Percentiles rank a stretch among this genome's conserved stretches.
phyloP scores from a whole-genome alignment of 2,113 vertebrate species.

The Todiramphus chloris region DNA sequence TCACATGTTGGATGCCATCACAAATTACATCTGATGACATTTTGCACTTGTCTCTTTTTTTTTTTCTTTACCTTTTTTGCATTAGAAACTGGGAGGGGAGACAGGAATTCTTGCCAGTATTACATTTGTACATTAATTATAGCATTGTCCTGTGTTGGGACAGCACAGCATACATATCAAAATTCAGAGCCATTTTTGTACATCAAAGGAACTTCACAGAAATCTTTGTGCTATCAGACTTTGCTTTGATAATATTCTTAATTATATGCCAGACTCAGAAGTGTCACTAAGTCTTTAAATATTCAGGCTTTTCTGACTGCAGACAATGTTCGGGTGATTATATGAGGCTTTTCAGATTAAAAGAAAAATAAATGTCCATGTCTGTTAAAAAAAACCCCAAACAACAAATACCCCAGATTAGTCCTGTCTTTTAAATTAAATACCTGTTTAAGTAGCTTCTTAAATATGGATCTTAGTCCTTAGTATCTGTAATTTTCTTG shows the following conservation, averaged over 20 bases:
- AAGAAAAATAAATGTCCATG: background rate
- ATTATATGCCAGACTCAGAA: background rate
- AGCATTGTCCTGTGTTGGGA: background rate
- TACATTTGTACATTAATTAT: background rate
- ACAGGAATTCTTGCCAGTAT: background rate
- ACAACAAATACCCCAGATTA: background rate
- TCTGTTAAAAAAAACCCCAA: background rate
- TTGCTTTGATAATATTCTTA: background rate
- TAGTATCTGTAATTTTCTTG: background rate
- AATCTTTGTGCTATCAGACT: background rate
- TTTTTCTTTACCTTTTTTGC: background rate
- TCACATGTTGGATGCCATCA: background rate
- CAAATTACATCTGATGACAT: background rate
- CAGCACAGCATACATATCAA: background rate
- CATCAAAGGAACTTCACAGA: background rate
- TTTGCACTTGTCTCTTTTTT: background rate
- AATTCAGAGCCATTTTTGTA: background rate
- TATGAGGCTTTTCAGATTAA: background rate
- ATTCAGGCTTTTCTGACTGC: background rate
- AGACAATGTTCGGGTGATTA: background rate
- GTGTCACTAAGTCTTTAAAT: background rate
- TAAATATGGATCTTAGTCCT: background rate
- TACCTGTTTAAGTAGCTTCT: background rate
- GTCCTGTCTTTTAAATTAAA: background rate
- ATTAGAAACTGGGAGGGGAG: background rate